A percentile compares a stretch with the other conserved stretches of the same genome.
Evolutionary conservation across 2,888 invertebrate species (phyloP).

Genomic region (Latrodectus elegans): DNA sequence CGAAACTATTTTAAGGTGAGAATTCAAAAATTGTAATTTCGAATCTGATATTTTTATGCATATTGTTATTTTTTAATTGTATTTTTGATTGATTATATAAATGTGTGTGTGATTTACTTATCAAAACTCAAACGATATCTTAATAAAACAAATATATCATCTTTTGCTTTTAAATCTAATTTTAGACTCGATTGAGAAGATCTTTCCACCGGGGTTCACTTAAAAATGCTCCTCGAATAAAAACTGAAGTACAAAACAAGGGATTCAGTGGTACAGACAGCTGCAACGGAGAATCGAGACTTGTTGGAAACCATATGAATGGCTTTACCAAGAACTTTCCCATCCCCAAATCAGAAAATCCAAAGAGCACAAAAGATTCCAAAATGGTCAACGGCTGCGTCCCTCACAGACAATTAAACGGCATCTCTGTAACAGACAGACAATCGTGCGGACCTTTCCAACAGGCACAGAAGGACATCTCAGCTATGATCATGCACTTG

Average conservation of each 20-base stretch:
- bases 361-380: slow-evolving; percentile 11
- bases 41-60: no score
- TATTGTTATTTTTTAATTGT: no score
- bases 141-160: neutral
- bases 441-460: slow-evolving; percentile 35
- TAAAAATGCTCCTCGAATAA: slow-evolving; percentile 6
- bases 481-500: slow-evolving; percentile 59
- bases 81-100: no score
- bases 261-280: neutral
- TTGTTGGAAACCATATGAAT: neutral
- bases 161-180: neutral
- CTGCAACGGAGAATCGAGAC: neutral
- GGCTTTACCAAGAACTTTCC: slow-evolving; percentile 19
- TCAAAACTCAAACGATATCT: neutral
- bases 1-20: no score
- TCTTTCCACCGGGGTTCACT: slow-evolving; percentile 49
- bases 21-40: no score
- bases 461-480: slow-evolving; percentile 61
- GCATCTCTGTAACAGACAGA: neutral
- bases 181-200: slow-evolving; percentile 51
- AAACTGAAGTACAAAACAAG: neutral
- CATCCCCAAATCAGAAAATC: neutral
- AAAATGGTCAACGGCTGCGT: slow-evolving; percentile 6
- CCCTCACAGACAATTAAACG: slow-evolving; percentile 28
- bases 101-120: no score